phyloP scores from a whole-genome alignment of 1,140 invertebrate species.

The Drosophila varians region DNA sequence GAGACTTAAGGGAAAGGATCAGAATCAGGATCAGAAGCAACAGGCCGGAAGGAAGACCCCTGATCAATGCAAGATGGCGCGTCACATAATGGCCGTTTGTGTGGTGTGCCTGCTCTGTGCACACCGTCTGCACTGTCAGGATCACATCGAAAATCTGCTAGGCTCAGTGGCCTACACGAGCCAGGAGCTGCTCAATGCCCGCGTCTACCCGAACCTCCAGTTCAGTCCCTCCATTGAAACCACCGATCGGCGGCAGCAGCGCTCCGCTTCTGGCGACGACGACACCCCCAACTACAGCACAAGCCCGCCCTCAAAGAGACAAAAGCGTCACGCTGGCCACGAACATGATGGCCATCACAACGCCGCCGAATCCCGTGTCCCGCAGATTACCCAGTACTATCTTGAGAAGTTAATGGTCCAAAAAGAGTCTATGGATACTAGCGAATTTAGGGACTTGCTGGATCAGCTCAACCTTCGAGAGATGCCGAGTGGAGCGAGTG shows the following conservation, averaged over 20 bases:
- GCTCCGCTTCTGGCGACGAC: conserved; percentile 50
- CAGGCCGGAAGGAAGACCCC: not conserved
- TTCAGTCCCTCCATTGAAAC: conserved; percentile 72
- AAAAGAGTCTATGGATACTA: conserved; percentile 37
- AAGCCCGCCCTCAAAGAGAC: conserved; percentile 65
- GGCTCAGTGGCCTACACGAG: conserved; percentile 32
- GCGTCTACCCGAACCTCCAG: conserved; percentile 51
- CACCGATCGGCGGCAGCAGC: conserved; percentile 65
- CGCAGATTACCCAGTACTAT: conserved; percentile 77
- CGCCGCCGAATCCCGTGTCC: conserved; percentile 22
- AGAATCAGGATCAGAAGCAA: not conserved
- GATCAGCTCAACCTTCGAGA: conserved; percentile 86
- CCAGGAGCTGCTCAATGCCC: conserved; percentile 55
- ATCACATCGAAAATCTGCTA: conserved; percentile 83
- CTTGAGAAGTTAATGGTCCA: conserved; percentile 85
- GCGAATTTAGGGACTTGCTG: conserved; percentile 87
- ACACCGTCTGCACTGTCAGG: conserved; percentile 88
- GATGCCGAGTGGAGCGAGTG: conserved; percentile 83
- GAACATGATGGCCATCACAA: conserved; percentile 11
- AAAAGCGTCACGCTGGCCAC: conserved; percentile 72
- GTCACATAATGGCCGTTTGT: conserved; percentile 88
- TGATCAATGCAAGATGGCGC: conserved; percentile 58
- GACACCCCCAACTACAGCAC: conserved; percentile 71
- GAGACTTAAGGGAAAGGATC: not conserved
- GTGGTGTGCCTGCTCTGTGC: conserved; percentile 91